Percentiles rank a stretch among this genome's conserved stretches.
Evolutionary conservation across 1,140 invertebrate genomes (phyloP).

Genomic region (Eriocheir sinensis): DNA sequence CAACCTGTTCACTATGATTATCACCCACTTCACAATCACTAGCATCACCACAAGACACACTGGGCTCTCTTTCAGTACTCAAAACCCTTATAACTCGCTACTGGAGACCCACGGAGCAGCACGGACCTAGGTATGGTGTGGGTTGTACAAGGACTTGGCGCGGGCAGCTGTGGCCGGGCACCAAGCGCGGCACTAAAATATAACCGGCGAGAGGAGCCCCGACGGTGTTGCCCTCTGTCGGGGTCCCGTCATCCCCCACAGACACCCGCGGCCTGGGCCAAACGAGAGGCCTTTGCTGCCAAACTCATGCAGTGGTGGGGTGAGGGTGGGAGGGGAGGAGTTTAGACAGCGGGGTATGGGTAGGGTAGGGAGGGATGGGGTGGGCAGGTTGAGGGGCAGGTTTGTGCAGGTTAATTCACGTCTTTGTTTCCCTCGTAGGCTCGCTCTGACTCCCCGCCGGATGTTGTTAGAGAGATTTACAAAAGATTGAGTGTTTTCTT

Average conservation of each 20-base stretch:
- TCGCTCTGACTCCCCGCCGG: no score
- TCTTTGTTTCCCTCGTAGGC: no score
- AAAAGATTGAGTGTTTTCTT: no score
- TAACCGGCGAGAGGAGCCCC: background rate
- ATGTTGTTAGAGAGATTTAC: no score
- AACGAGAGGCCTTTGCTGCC: background rate
- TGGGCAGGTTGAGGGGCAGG: background rate
- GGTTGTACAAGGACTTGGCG: background rate
- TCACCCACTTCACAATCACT: background rate
- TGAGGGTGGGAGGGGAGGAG: no score
- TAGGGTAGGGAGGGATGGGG: background rate
- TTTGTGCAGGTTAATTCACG: background rate
- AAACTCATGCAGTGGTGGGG: background rate
- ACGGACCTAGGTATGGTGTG: constrained; percentile 38
- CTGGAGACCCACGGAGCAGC: background rate
- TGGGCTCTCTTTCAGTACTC: background rate
- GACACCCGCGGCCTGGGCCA: constrained; percentile 29
- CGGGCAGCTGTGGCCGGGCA: background rate
- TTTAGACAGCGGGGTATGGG: background rate
- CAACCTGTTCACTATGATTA: constrained; percentile 11
- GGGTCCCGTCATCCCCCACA: background rate
- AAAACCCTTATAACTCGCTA: background rate
- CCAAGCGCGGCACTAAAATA: constrained; percentile 47
- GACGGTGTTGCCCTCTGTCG: constrained; percentile 44
- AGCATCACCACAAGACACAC: background rate